Conservation (phyloP, 2,797 vertebrate genomes). For the Mastacembelus armatus region DNA sequence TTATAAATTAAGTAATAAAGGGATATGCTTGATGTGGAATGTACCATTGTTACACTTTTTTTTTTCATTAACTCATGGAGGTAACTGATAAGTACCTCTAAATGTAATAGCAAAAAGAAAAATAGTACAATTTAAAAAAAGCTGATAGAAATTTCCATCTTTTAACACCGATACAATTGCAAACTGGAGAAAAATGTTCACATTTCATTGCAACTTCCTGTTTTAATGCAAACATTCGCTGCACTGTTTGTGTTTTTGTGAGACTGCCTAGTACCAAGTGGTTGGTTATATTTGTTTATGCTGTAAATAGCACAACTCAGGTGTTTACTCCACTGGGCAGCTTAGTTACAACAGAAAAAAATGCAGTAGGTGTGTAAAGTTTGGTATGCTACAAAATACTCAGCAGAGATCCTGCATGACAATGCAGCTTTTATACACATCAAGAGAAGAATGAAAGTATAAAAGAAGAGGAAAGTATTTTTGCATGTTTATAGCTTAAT, state of each 20-base stretch:
- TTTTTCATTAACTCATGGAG: conserved; percentile 33
- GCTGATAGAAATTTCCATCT: conserved; percentile 1
- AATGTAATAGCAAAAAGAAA: conserved; percentile 35
- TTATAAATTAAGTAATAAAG: conserved; percentile 56
- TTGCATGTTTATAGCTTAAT: not conserved
- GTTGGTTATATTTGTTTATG: not conserved
- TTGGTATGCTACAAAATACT: too few relatives aligned
- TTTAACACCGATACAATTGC: conserved; percentile 38
- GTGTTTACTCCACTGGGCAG: too few relatives aligned
- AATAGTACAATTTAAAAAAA: conserved; percentile 1
- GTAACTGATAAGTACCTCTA: conserved; percentile 32
- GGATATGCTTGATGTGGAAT: conserved; percentile 54
- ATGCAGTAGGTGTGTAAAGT: too few relatives aligned
- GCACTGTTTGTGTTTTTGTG: not conserved
- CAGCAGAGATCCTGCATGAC: not conserved
- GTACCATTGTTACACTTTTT: conserved; percentile 63
- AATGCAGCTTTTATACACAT: not conserved
- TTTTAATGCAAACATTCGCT: conserved; percentile 19
- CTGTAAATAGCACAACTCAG: not conserved
- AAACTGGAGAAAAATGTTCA: conserved; percentile 38
- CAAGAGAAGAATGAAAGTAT: not conserved
- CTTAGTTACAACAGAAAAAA: too few relatives aligned
- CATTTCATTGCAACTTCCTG: conserved; percentile 36
- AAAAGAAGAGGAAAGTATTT: not conserved
- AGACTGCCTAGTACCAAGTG: not conserved